These are phyloP conservation scores for Melanotaenia duboulayi DNA, from an alignment of 2,113 vertebrate genomes.

Conservation along the genomic window DNA sequence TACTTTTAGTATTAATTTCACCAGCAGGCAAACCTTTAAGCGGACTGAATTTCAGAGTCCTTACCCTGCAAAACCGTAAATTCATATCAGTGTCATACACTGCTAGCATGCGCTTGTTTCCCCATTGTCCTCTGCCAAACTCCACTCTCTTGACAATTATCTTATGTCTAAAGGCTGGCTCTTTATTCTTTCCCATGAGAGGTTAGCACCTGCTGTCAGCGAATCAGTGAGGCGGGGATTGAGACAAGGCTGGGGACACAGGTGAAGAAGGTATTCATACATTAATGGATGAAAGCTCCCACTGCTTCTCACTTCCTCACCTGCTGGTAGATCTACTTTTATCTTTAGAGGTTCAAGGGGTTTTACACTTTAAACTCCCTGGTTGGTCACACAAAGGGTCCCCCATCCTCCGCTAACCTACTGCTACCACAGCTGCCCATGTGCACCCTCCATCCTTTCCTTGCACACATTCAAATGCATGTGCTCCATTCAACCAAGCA, in stretches of 20 bases:
- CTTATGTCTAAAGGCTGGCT: constrained; percentile 19
- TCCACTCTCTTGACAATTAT: constrained; percentile 7
- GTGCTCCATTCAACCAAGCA: constrained; percentile 1
- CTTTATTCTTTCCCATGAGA: constrained; percentile 15
- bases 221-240: constrained; percentile 27
- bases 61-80: constrained; percentile 37
- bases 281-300: constrained; percentile 43
- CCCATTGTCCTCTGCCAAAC: constrained; percentile 10
- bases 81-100: constrained; percentile 19
- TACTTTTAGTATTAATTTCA: constrained; percentile 73
- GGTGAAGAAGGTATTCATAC: constrained; percentile 39
- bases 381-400: constrained; percentile 9
- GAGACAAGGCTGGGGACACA: constrained; percentile 50
- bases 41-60: constrained; percentile 55
- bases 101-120: constrained; percentile 21
- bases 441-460: not conserved
- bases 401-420: not conserved
- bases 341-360: constrained; percentile 64
- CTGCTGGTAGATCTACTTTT: constrained; percentile 62
- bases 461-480: constrained; percentile 1
- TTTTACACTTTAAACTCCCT: constrained; percentile 55
- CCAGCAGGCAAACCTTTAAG: constrained; percentile 62
- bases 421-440: not conserved
- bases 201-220: constrained; percentile 52
- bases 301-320: constrained; percentile 38